Evolutionary conservation across 2,113 vertebrate species (phyloP), one percentile per base, ranked within the genome.

Genomic region (Gallinago jamesoni): DNA sequence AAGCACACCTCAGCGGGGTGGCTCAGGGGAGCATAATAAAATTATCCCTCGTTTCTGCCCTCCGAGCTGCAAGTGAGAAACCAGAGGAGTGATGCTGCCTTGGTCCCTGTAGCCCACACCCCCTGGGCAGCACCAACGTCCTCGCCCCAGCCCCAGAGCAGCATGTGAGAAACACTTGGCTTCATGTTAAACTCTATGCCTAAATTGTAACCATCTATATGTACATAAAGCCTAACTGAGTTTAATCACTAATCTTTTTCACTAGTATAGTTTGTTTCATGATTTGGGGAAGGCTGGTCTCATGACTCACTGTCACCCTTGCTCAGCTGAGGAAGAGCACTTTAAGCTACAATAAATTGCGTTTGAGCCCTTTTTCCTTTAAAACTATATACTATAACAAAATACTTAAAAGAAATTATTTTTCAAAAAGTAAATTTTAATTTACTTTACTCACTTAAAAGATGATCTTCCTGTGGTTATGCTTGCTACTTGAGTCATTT

Each of bases 1-100:
- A 8, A 10, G 43, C 57, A 72, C 70, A 53, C 23, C 48, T 59
- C 74, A n/a, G 69, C 19, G 55, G 57, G n/a, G 52, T 3, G 5
- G 47, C 57, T 75, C 68, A 43, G 63, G 80, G 28, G 55, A 66
- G 63, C 39, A 16, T 50, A 57, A 50, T 41, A 39, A 37, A 66
- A 31, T 23, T 0, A 9, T 10, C 4, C 2, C 3, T 3, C 24
- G 8, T 14, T 82, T 47, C 64, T 53, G 43, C 10, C 25, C 48
- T 22, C 39, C 7, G 11, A 50, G 37, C 55, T 45, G 27, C 78
- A 73, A 12, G 39, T 4, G 35, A n/a, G n/a, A 25, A 45, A 27
- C 3, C 28, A 35, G 41, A 7, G 2, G 1, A 8, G 30, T 0
- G 6, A 62, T 13, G 33, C 16, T 24, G 35, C 31, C 45, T 19